A percentile compares a stretch with the other conserved stretches of the same genome.
phyloP scores from a whole-genome alignment of 2,797 vertebrate species.

The Pelochelys cantorii region DNA sequence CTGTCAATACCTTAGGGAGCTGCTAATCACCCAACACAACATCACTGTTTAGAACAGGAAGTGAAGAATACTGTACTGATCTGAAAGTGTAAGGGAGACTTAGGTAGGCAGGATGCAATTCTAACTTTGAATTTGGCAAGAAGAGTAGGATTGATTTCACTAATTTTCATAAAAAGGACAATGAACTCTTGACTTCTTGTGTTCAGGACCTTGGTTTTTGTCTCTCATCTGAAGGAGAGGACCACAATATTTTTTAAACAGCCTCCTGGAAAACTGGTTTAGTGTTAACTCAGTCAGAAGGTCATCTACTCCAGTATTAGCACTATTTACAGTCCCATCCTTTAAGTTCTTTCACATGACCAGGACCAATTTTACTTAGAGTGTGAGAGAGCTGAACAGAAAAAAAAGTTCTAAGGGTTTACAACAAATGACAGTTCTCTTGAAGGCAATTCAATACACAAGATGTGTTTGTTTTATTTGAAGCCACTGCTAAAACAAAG shows the following conservation, averaged over 20 bases:
- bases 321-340: background rate
- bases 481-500: constrained; percentile 87
- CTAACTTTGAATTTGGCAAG: background rate
- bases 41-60: background rate
- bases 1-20: background rate
- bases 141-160: background rate
- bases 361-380: background rate
- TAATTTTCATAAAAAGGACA: background rate
- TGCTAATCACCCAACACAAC: background rate
- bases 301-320: constrained; percentile 40
- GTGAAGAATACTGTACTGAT: background rate
- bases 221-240: background rate
- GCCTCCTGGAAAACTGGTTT: background rate
- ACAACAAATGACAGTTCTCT: constrained; percentile 58
- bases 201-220: fast-evolving
- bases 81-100: background rate
- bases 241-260: fast-evolving
- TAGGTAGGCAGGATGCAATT: background rate
- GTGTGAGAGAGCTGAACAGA: background rate
- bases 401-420: background rate
- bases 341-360: background rate
- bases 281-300: background rate
- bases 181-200: fast-evolving
- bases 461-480: constrained; percentile 87
- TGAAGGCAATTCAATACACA: constrained; percentile 59